These are phyloP conservation scores for Molothrus ater DNA, from an alignment of 2,797 vertebrate genomes.

Conservation along the genomic window DNA sequence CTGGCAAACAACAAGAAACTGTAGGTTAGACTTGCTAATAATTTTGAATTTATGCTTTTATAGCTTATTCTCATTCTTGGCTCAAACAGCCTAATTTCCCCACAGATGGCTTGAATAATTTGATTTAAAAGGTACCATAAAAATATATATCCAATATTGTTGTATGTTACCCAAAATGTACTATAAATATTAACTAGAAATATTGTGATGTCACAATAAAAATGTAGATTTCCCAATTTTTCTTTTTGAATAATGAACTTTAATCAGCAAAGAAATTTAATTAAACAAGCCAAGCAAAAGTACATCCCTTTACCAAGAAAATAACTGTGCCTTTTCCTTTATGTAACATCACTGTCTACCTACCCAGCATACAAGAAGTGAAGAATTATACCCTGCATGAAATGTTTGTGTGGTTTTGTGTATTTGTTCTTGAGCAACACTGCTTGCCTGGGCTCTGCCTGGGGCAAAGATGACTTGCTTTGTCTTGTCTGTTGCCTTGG, in stretches of 20 bases:
- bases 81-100: background rate
- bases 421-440: background rate
- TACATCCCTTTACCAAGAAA: background rate
- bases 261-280: background rate
- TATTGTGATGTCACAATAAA: background rate
- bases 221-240: background rate
- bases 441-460: background rate
- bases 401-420: background rate
- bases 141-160: background rate
- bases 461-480: background rate
- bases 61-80: background rate
- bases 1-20: background rate
- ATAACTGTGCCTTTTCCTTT: background rate
- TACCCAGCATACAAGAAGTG: background rate
- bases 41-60: background rate
- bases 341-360: background rate
- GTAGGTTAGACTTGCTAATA: background rate
- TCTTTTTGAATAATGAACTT: background rate
- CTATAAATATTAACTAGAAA: background rate
- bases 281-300: background rate
- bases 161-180: background rate
- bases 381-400: background rate
- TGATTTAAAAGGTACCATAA: conserved; percentile 17
- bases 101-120: background rate
- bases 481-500: background rate